Conservation (phyloP, 2,797 vertebrate genomes). For the Enteromius anoplus region DNA sequence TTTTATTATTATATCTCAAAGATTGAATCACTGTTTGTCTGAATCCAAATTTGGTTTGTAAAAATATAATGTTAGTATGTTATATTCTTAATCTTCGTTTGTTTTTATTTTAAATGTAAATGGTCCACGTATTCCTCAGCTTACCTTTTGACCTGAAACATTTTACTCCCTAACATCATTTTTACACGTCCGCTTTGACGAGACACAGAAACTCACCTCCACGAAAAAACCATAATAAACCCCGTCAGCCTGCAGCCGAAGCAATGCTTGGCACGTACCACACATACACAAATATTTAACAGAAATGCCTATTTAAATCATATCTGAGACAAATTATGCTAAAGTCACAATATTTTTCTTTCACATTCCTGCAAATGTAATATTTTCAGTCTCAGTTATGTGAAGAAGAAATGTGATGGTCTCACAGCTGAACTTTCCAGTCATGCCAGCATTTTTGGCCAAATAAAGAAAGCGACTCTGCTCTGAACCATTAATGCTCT, state of each 20-base stretch:
- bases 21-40: neutral
- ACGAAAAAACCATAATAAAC: slow-evolving; percentile 13
- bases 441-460: neutral
- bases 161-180: neutral
- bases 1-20: neutral
- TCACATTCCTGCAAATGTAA: neutral
- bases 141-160: slow-evolving; percentile 3
- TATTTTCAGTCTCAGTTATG: neutral
- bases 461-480: neutral
- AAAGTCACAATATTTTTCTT: neutral
- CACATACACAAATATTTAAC: slow-evolving; percentile 4
- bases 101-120: neutral
- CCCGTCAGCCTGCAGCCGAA: neutral
- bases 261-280: neutral
- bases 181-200: neutral
- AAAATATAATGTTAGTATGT: neutral
- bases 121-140: neutral
- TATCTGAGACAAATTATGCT: neutral
- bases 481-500: neutral
- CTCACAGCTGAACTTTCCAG: neutral
- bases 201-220: neutral
- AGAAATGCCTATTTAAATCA: slow-evolving; percentile 1
- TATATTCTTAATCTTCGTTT: too few relatives aligned
- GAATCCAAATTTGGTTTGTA: neutral
- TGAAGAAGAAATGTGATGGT: neutral